A percentile compares a stretch with the other conserved stretches of the same genome.
phyloP scores from a whole-genome alignment of 2,113 vertebrate species.

The Rhodinocichla rosea region DNA sequence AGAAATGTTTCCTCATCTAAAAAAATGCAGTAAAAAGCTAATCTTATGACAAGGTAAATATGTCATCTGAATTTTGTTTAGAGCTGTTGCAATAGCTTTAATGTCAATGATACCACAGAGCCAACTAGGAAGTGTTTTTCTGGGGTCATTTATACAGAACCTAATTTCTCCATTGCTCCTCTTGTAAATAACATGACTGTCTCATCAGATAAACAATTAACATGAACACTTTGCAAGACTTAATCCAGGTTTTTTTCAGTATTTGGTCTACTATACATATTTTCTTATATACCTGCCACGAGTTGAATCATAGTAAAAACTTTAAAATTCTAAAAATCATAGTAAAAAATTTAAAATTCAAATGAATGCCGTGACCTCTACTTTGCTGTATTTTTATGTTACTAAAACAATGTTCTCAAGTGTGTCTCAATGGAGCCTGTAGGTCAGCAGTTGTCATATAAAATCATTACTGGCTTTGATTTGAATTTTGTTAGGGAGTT shows the following conservation, averaged over 20 bases:
- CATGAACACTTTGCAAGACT: background rate
- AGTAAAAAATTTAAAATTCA: background rate
- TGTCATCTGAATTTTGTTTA: background rate
- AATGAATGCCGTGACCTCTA: background rate
- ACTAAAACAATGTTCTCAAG: background rate
- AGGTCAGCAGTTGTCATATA: background rate
- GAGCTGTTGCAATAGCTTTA: background rate
- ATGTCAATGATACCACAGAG: background rate
- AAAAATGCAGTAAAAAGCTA: background rate
- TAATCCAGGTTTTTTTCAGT: background rate
- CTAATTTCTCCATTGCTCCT: background rate
- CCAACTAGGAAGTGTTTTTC: background rate
- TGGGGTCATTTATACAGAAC: background rate
- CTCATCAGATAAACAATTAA: background rate
- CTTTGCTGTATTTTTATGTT: background rate
- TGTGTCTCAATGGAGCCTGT: background rate
- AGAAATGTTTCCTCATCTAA: background rate
- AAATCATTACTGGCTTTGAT: background rate
- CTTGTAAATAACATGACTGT: background rate
- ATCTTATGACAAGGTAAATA: background rate
- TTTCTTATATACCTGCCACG: background rate
- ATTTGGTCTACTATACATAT: background rate
- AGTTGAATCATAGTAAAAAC: background rate
- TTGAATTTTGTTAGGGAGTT: background rate
- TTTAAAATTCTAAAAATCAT: background rate